A percentile compares a stretch with the other conserved stretches of the same genome.
These are phyloP conservation scores for Vidua chalybeata DNA, from an alignment of 2,113 vertebrate genomes.

Conservation along the genomic window DNA sequence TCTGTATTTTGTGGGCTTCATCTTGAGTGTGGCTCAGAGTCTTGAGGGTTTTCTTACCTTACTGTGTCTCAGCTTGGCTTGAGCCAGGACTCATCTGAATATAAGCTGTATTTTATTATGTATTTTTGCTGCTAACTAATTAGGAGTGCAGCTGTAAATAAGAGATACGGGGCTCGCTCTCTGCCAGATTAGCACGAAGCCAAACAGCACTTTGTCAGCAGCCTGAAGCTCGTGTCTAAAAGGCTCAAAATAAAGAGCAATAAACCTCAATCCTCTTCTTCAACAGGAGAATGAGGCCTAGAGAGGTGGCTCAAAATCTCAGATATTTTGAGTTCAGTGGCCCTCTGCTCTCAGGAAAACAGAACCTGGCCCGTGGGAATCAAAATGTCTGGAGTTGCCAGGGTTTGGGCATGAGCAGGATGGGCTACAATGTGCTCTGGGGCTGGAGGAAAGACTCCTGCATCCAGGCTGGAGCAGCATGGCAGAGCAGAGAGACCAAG, in stretches of 20 bases:
- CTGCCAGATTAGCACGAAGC: background rate
- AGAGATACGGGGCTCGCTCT: background rate
- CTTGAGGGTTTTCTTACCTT: background rate
- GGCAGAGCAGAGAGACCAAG: background rate
- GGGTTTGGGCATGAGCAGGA: background rate
- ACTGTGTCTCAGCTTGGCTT: background rate
- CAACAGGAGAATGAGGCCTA: background rate
- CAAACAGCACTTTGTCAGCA: slow-evolving; percentile 9
- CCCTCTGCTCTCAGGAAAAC: background rate
- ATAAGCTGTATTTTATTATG: background rate
- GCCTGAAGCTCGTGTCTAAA: background rate
- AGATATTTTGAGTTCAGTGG: background rate
- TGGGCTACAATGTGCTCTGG: background rate
- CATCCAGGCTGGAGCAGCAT: background rate
- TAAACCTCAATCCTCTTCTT: background rate
- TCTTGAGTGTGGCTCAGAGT: background rate
- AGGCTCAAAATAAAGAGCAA: slow-evolving; percentile 14
- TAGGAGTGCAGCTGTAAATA: slow-evolving; percentile 25
- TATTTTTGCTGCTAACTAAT: slow-evolving; percentile 38
- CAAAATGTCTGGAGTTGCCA: background rate
- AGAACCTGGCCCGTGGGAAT: background rate
- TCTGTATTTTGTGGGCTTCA: slow-evolving; percentile 27
- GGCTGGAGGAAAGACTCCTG: background rate
- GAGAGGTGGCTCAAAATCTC: background rate
- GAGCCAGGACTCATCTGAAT: background rate